Evolutionary conservation across 2,888 invertebrate species (phyloP).

Genomic region (Trissolcus japonicus): DNA sequence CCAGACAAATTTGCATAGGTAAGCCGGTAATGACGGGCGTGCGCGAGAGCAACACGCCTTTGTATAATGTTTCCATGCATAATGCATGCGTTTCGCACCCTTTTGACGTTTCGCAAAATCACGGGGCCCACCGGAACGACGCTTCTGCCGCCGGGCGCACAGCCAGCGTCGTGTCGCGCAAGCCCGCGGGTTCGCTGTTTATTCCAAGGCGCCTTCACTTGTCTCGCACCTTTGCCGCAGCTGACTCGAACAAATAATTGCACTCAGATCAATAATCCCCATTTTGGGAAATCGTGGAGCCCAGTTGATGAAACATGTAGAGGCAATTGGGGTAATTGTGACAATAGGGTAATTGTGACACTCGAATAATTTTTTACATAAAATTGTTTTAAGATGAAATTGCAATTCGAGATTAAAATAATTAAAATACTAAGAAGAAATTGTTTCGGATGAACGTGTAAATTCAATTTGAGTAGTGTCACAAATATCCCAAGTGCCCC

Average conservation of each 20-base stretch:
- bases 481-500: no score
- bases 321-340: no score
- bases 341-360: no score
- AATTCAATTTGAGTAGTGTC: no score
- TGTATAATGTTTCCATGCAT: slow-evolving; percentile 59
- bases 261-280: neutral
- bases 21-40: slow-evolving; percentile 56
- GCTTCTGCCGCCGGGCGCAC: slow-evolving; percentile 20
- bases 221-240: slow-evolving; percentile 13
- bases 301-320: no score
- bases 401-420: no score
- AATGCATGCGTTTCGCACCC: slow-evolving; percentile 58
- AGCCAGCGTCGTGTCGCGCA: slow-evolving; percentile 11
- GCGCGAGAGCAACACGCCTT: slow-evolving; percentile 54
- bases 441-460: no score
- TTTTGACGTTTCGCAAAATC: slow-evolving; percentile 61
- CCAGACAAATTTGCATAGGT: slow-evolving; percentile 58
- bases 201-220: slow-evolving; percentile 12
- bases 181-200: slow-evolving; percentile 45
- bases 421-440: no score
- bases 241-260: slow-evolving; percentile 15
- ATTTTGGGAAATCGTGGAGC: no score
- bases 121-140: slow-evolving; percentile 53
- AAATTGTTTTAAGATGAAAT: no score
- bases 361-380: no score